Evolutionary conservation across 2,797 vertebrate species (phyloP), one percentile per base, ranked within the genome.

Genomic region (Acrossocheilus wenchowensis): DNA sequence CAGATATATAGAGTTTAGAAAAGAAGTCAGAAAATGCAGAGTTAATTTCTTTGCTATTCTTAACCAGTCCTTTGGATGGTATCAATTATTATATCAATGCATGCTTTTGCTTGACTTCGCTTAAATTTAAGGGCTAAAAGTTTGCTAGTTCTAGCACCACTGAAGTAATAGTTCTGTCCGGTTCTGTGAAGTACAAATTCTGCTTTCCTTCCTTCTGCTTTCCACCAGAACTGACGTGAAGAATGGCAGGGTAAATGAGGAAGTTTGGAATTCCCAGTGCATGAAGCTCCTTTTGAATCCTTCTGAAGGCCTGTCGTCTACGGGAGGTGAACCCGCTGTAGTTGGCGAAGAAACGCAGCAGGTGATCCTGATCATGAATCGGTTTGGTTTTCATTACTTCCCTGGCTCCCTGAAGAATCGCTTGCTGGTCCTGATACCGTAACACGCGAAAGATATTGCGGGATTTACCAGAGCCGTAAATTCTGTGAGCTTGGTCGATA

Each of bases 211-310:
- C 74, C 26, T 26, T 26, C 26, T 26, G 26, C 26, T 39, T 41
- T 17, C 60, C 60, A 41, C 17, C 26, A 26, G 41, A 39, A 2
- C 23, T 48, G 19, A 81, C n/a, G 2, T 12, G 1, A 36, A 81
- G 39, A 11, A 41, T 66, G 23, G 79, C 19, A 12, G 79, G 79
- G 14, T 81, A 81, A 6, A 81, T 81, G 8, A 81, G 60, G 43
- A 81, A 68, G 60, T 39, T 41, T 14, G 19, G 14, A 45, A 81
- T 48, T 14, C 79, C 79, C 19, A n/a, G 15, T 1, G 79, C 34
- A 2, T 64, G 78, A 5, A 64, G 5, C 0, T 80, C 21, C 21
- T 60, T 57, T 36, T 43, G 78, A 21, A 23, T 60, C 7, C 57
- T 57, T 36, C 12, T 11, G 45, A 60, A 80, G 21, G n/a, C 57